phyloP scores from a whole-genome alignment of 2,797 vertebrate genomes.

The Mareca penelope region DNA sequence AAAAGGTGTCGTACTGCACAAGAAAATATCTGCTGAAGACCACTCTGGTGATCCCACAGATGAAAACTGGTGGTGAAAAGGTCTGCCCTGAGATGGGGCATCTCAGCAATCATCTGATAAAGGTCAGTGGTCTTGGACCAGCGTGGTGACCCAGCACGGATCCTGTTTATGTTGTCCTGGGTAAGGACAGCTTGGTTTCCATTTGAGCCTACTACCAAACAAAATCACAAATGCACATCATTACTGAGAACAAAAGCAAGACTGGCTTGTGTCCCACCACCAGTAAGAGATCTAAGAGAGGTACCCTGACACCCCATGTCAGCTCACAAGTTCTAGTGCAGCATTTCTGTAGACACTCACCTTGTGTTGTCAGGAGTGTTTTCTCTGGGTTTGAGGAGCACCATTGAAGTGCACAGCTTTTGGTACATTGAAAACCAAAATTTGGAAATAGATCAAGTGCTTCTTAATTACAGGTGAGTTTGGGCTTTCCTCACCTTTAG shows the following conservation, averaged over 20 bases:
- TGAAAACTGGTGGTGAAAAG: background rate
- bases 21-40: background rate
- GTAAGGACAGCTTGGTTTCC: background rate
- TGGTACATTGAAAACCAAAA: accelerated
- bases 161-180: background rate
- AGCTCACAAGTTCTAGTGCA: background rate
- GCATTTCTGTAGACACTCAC: accelerated
- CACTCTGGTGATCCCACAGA: background rate
- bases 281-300: background rate
- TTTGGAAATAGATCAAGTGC: background rate
- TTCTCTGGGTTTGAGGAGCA: background rate
- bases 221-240: background rate
- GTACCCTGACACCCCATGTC: accelerated
- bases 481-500: background rate
- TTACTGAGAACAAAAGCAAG: background rate
- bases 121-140: background rate
- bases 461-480: background rate
- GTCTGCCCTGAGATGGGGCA: background rate
- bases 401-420: accelerated
- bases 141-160: accelerated
- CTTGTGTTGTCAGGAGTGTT: background rate
- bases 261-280: too few relatives aligned
- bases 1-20: background rate
- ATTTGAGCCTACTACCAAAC: background rate
- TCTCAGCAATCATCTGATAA: too few relatives aligned